Conservation (phyloP, 2,888 invertebrate genomes). For the Acronicta alni region DNA sequence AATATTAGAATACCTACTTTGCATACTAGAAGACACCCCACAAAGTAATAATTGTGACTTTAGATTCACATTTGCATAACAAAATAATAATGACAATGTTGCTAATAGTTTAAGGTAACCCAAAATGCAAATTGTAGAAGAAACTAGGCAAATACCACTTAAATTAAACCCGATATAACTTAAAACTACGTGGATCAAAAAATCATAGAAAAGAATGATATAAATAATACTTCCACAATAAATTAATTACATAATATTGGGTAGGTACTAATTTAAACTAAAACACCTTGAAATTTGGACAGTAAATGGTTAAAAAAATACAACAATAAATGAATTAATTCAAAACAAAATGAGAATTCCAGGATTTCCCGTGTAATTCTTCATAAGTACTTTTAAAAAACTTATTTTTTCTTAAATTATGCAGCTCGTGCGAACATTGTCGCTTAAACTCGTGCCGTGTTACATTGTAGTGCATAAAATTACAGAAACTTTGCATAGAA, state of each 20-base stretch:
- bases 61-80: constrained; percentile 31
- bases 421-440: constrained; percentile 35
- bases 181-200: no score
- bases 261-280: no score
- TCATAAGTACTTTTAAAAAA: neutral
- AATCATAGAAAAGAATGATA: no score
- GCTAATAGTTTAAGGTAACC: no score
- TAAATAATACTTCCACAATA: no score
- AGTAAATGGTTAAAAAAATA: no score
- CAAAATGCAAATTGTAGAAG: no score
- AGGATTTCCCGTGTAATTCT: neutral
- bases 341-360: neutral
- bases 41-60: constrained; percentile 21
- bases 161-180: no score
- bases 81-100: neutral
- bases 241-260: no score
- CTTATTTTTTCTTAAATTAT: constrained; percentile 17
- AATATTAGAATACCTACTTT: constrained; percentile 57
- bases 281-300: no score
- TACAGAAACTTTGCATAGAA: constrained; percentile 60
- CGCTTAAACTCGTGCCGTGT: constrained; percentile 51
- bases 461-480: constrained; percentile 58
- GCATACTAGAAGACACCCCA: constrained; percentile 46
- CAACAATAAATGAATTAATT: no score
- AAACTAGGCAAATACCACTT: no score